A percentile compares a stretch with the other conserved stretches of the same genome.
Conservation (phyloP, 1,140 invertebrate genomes). For the Cephus cinctus region DNA sequence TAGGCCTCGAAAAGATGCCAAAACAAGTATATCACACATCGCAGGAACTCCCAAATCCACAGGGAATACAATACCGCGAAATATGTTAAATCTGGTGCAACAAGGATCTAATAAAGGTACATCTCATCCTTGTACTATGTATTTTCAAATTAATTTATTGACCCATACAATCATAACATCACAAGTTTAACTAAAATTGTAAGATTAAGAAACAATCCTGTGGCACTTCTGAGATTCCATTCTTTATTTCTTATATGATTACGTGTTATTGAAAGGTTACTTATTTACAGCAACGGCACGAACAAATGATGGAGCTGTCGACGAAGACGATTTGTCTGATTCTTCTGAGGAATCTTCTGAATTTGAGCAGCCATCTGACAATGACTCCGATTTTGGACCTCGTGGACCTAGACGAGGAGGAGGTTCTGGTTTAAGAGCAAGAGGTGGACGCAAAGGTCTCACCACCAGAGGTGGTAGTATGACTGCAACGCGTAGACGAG, state of each 20-base stretch:
- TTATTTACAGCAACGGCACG: neutral
- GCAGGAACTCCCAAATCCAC: slow-evolving; percentile 19
- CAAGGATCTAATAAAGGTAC: slow-evolving; percentile 8
- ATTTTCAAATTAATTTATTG: too few relatives aligned
- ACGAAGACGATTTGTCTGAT: slow-evolving; percentile 28
- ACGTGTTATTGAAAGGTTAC: slow-evolving; percentile 1
- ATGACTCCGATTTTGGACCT: slow-evolving; percentile 51
- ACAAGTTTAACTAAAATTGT: too few relatives aligned
- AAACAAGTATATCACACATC: neutral
- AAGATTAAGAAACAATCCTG: too few relatives aligned
- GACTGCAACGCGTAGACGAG: slow-evolving; percentile 35
- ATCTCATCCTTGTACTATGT: slow-evolving; percentile 6
- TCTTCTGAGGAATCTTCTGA: slow-evolving; percentile 47
- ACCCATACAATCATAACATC: too few relatives aligned
- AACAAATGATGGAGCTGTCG: slow-evolving; percentile 22
- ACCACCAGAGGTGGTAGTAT: slow-evolving; percentile 49
- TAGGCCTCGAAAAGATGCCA: slow-evolving; percentile 21
- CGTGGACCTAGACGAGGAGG: slow-evolving; percentile 38
- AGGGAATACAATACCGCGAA: slow-evolving; percentile 7
- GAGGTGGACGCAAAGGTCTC: slow-evolving; percentile 49
- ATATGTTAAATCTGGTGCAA: slow-evolving; percentile 1
- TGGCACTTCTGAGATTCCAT: neutral
- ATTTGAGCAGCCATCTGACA: slow-evolving; percentile 44
- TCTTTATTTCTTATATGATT: too few relatives aligned
- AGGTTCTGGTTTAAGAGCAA: slow-evolving; percentile 28